Conservation (phyloP, 2,888 invertebrate genomes). For the Pristionchus mayeri region DNA sequence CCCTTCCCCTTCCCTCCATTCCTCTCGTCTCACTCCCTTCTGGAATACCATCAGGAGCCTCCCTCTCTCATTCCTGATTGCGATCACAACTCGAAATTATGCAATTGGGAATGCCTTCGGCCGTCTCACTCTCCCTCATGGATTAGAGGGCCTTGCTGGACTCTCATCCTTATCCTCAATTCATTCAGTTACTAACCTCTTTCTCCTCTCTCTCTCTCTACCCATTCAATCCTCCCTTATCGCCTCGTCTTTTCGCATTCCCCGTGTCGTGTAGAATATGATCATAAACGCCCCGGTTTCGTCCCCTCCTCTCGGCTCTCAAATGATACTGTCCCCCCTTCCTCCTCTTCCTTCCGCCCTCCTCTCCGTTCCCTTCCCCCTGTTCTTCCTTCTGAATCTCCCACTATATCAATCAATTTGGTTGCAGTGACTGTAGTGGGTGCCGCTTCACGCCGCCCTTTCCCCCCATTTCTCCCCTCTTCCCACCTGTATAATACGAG, state of each 20-base stretch:
- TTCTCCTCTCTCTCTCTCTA: constrained; percentile 1
- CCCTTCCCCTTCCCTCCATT: neutral
- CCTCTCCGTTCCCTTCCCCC: neutral
- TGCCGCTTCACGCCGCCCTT: neutral
- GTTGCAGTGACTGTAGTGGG: constrained; percentile 5
- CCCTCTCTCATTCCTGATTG: constrained; percentile 53
- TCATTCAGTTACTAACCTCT: neutral
- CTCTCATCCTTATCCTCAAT: neutral
- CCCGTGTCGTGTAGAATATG: neutral
- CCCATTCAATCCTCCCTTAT: constrained; percentile 24
- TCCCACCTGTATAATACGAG: constrained; percentile 17
- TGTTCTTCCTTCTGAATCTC: constrained; percentile 12
- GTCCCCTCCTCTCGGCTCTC: neutral
- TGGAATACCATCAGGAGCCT: constrained; percentile 50
- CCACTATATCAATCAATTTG: constrained; percentile 26
- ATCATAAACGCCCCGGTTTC: constrained; percentile 12
- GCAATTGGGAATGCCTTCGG: constrained; percentile 3
- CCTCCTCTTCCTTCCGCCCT: neutral
- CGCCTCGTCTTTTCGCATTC: neutral
- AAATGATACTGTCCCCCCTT: constrained; percentile 21
- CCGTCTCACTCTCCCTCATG: neutral
- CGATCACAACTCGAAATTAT: constrained; percentile 36
- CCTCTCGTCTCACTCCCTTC: neutral
- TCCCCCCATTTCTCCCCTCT: neutral
- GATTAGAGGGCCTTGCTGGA: neutral